Conservation (phyloP, 1,140 invertebrate species). For the Aleiodes sp. region DNA sequence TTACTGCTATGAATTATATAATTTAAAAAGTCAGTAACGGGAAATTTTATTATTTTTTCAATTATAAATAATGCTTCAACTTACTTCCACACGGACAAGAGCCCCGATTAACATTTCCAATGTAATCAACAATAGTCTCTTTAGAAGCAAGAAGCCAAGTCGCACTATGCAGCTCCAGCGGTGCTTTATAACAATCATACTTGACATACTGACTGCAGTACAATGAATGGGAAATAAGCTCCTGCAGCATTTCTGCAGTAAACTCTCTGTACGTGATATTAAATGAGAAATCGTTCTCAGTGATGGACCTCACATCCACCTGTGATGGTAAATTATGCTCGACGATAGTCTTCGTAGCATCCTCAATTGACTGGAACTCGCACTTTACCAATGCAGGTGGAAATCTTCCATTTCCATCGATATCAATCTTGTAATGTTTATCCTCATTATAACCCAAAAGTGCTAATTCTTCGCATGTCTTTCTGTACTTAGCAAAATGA, state of each 20-base stretch:
- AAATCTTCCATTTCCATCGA: slow-evolving; percentile 91
- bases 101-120: slow-evolving; percentile 82
- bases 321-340: slow-evolving; percentile 92
- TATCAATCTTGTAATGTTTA: slow-evolving; percentile 90
- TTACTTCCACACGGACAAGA: slow-evolving; percentile 75
- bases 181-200: slow-evolving; percentile 90
- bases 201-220: slow-evolving; percentile 91
- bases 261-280: slow-evolving; percentile 90
- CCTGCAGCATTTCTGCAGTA: slow-evolving; percentile 87
- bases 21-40: too few species aligned
- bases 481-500: slow-evolving; percentile 89
- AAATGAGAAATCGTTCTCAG: slow-evolving; percentile 82
- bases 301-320: slow-evolving; percentile 81
- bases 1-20: too few species aligned
- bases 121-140: slow-evolving; percentile 82
- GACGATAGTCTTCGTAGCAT: slow-evolving; percentile 89
- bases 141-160: slow-evolving; percentile 90
- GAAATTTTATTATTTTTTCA: slow-evolving; percentile 6
- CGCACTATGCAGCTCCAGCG: slow-evolving; percentile 84
- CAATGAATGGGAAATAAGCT: slow-evolving; percentile 87
- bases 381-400: slow-evolving; percentile 91
- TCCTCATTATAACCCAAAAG: slow-evolving; percentile 84
- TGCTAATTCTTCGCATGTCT: slow-evolving; percentile 92
- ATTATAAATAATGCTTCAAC: slow-evolving; percentile 34
- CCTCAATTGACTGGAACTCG: slow-evolving; percentile 86